A percentile compares a stretch with the other conserved stretches of the same genome.
These are phyloP conservation scores for Aphelinus certus DNA, from an alignment of 1,140 invertebrate species.

Conservation along the genomic window DNA sequence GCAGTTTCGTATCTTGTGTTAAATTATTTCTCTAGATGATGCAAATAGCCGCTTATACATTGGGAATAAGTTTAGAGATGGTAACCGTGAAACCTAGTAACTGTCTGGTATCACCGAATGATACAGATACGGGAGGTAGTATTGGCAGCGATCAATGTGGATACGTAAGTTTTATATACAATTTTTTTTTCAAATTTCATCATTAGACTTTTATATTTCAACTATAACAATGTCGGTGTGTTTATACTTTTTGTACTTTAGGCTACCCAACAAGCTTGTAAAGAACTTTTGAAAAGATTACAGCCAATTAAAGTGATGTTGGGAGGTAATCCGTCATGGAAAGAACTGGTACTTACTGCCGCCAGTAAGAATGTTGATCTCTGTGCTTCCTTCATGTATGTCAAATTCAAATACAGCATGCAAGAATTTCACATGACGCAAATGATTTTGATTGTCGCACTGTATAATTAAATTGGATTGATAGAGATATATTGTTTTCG, in stretches of 20 bases:
- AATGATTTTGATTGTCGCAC: too few relatives aligned
- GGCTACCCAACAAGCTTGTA: slow-evolving; percentile 77
- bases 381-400: slow-evolving; percentile 72
- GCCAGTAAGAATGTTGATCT: slow-evolving; percentile 71
- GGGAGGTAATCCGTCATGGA: slow-evolving; percentile 71
- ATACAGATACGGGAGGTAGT: slow-evolving; percentile 75
- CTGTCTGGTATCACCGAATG: slow-evolving; percentile 72
- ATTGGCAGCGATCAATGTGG: slow-evolving; percentile 76
- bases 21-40: slow-evolving; percentile 66
- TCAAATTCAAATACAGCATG: neutral
- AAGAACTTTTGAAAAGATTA: slow-evolving; percentile 71
- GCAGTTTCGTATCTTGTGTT: too few relatives aligned
- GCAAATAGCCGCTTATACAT: slow-evolving; percentile 78
- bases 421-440: too few relatives aligned
- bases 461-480: too few relatives aligned
- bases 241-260: slow-evolving; percentile 49
- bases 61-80: slow-evolving; percentile 77
- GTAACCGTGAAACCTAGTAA: slow-evolving; percentile 75
- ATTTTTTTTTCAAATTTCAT: neutral
- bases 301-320: slow-evolving; percentile 71
- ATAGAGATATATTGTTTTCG: too few relatives aligned
- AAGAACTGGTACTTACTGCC: slow-evolving; percentile 71
- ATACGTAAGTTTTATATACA: slow-evolving; percentile 64
- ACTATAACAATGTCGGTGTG: too few relatives aligned
- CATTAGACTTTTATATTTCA: neutral